These are phyloP conservation scores for Sus cebifrons DNA, from an alignment of 2,797 vertebrate species.

Conservation along the genomic window DNA sequence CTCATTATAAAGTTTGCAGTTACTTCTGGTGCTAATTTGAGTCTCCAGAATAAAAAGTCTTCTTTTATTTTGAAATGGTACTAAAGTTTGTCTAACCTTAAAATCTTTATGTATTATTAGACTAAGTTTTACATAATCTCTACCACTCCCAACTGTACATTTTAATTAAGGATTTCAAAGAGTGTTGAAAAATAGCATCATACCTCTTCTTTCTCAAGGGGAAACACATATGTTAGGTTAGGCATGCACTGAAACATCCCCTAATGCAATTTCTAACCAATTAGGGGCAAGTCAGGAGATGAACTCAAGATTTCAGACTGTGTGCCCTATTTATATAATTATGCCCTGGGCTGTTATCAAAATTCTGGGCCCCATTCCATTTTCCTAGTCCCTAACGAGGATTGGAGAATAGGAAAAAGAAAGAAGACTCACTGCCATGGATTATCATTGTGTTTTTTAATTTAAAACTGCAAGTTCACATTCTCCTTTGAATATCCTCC, in stretches of 20 bases:
- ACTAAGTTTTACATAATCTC: constrained; percentile 7
- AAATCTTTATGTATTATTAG: neutral
- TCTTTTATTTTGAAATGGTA: constrained; percentile 36
- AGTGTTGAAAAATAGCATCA: neutral
- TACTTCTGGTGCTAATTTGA: constrained; percentile 77
- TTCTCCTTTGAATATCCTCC: constrained; percentile 57
- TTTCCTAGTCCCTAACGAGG: constrained; percentile 53
- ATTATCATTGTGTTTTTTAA: constrained; percentile 71
- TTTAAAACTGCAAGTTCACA: constrained; percentile 78
- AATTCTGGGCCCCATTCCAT: constrained; percentile 40
- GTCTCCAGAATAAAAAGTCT: neutral
- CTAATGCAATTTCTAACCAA: neutral
- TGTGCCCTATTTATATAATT: constrained; percentile 11
- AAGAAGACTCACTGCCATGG: neutral
- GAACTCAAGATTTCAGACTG: neutral
- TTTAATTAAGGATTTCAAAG: constrained; percentile 45
- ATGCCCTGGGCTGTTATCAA: neutral
- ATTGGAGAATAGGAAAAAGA: constrained; percentile 2
- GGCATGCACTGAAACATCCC: neutral
- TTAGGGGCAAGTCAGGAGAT: neutral
- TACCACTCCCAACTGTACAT: neutral
- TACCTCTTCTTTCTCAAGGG: neutral
- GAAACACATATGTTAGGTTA: neutral
- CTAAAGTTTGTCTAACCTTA: neutral
- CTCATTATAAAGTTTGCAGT: constrained; percentile 60